These are phyloP conservation scores for Eupelmus urozonus DNA, from an alignment of 2,888 invertebrate species.

Conservation along the genomic window DNA sequence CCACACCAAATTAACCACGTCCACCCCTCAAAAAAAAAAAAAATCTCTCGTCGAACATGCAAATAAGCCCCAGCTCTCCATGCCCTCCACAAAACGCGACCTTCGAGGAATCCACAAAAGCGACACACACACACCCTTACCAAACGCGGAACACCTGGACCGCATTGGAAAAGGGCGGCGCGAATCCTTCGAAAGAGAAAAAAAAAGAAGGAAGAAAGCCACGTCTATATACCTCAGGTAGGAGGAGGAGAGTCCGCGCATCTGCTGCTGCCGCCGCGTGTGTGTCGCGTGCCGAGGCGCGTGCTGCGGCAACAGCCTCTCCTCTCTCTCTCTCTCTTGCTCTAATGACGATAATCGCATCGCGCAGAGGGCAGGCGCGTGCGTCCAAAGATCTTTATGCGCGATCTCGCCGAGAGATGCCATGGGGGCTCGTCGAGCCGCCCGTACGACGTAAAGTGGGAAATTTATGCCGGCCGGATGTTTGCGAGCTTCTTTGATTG, in stretches of 20 bases:
- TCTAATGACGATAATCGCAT: slow-evolving; percentile 50
- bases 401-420: slow-evolving; percentile 18
- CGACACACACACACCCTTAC: not conserved
- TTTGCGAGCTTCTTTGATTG: no score
- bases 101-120: slow-evolving; percentile 9
- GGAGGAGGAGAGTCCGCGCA: slow-evolving; percentile 33
- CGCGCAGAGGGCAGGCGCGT: not conserved
- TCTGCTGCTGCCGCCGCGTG: slow-evolving; percentile 53
- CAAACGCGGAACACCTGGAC: slow-evolving; percentile 19
- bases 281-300: slow-evolving; percentile 51
- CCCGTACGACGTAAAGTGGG: no score
- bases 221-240: not conserved
- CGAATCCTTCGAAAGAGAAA: slow-evolving; percentile 46
- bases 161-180: slow-evolving; percentile 44
- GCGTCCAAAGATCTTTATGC: slow-evolving; percentile 36
- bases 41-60: no score
- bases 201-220: not conserved
- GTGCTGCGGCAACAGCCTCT: slow-evolving; percentile 7
- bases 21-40: no score
- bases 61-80: no score
- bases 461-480: no score
- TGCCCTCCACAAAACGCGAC: not conserved
- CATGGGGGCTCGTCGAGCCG: not conserved
- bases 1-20: no score
- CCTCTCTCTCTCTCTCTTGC: no score